Evolutionary conservation across 2,888 invertebrate genomes (phyloP).

Genomic region (Gnatocerus cornutus): DNA sequence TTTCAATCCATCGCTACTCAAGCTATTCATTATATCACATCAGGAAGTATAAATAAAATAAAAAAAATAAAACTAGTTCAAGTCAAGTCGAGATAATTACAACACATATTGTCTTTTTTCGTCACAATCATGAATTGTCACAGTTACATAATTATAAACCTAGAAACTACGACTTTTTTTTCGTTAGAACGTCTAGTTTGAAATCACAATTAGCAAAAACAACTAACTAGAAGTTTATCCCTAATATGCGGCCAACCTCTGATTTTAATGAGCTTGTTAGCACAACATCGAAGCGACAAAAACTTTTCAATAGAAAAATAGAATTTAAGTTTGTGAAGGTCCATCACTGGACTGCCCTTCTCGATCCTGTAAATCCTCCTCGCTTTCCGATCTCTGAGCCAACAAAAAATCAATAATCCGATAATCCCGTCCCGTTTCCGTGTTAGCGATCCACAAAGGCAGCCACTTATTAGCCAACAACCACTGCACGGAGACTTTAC

Average conservation of each 20-base stretch:
- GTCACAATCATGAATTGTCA: conserved; percentile 9
- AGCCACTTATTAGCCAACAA: conserved; percentile 80
- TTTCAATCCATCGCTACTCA: conserved; percentile 28
- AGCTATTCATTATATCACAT: conserved; percentile 35
- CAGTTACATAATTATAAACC: neutral
- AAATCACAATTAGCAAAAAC: conserved; percentile 18
- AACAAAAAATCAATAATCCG: conserved; percentile 68
- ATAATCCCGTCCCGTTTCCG: conserved; percentile 71
- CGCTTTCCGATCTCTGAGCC: conserved; percentile 64
- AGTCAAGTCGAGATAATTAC: conserved; percentile 14
- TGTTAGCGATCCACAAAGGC: conserved; percentile 76
- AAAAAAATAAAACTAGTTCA: conserved; percentile 7
- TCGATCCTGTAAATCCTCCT: conserved; percentile 47
- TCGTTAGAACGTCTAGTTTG: conserved; percentile 6
- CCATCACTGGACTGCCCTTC: conserved; percentile 25
- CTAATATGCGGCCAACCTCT: conserved; percentile 17
- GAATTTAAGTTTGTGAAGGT: conserved; percentile 21
- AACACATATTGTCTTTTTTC: conserved; percentile 14
- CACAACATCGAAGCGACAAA: conserved; percentile 25
- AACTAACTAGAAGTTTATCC: conserved; percentile 1
- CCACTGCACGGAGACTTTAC: conserved; percentile 79
- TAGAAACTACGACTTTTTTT: conserved; percentile 16
- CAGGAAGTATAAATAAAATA: conserved; percentile 20
- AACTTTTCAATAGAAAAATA: conserved; percentile 27
- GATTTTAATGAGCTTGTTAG: conserved; percentile 34